Base-by-base conservation (phyloP, 2,797 vertebrate genomes). In the Graptemys geographica region DNA sequence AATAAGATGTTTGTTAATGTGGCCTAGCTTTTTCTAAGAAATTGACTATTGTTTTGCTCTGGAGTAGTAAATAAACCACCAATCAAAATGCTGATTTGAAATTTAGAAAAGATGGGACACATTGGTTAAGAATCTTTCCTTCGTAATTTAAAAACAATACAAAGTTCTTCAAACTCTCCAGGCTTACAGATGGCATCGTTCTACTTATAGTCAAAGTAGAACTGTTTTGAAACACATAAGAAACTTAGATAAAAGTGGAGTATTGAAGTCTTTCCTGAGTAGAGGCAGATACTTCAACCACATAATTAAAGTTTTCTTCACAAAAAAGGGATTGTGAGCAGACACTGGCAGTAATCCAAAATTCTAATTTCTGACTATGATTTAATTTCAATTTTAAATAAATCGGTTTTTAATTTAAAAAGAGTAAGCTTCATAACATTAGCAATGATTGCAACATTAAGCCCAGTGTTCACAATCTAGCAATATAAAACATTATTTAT, bases 351-450 rank as follows among this genome's bases (percentile, higher is more conserved):
- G 98, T 96, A 98, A 98, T 99, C 99, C 99, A 99, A 98, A 99
- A 99, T 99, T 99, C 99, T 99, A 99, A 99, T 99, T 99, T 99
- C 98, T 99, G 99, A 99, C 99, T 99, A 99, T 99, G 99, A 99
- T 99, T 99, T 99, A 99, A 99, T 99, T 99, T 99, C 99, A 99
- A 99, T 99, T 99, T 99, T 98, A 99, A 98, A 99, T 98, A 99
- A 99, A 99, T 99, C 99, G 99, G 99, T 99, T 99, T 99, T 99
- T 99, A 99, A 99, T 99, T 99, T 99, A 99, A 99, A 99, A 98
- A 98, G 98, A 98, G 98, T 98, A 98, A 98, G 98, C 98, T 98
- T 99, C 98, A 99, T 99, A 99, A 99, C 98, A 98, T 98, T 98
- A 98, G 98, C 98, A 98, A 98, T 97, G 98, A 99, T 98, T 98